Conservation (phyloP, 2,113 vertebrate species). For the Ancistrus triradiatus region DNA sequence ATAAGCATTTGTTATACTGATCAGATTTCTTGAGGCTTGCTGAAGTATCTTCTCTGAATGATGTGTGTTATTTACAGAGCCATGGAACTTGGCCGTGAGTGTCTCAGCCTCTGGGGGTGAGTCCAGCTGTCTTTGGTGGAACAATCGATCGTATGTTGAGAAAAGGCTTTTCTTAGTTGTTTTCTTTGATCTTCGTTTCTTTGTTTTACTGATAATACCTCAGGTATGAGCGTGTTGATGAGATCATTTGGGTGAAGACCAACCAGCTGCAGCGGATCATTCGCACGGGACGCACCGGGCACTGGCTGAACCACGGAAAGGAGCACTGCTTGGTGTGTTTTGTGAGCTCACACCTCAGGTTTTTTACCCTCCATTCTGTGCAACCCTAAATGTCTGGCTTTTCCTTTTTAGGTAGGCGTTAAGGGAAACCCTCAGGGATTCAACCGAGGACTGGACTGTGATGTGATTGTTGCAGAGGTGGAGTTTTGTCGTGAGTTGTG, state of each 20-base stretch:
- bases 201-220: neutral
- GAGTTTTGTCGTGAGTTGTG: neutral
- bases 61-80: slow-evolving; percentile 65
- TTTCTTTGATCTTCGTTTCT: neutral
- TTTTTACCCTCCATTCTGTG: neutral
- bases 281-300: slow-evolving; percentile 83
- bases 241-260: slow-evolving; percentile 95
- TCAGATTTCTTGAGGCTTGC: neutral
- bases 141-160: too few species aligned
- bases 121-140: slow-evolving; percentile 41
- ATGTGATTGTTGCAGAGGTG: slow-evolving; percentile 92
- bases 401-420: slow-evolving; percentile 75
- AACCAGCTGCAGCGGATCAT: slow-evolving; percentile 92
- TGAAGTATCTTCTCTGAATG: neutral
- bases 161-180: neutral
- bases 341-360: neutral
- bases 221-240: slow-evolving; percentile 86
- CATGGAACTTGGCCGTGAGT: slow-evolving; percentile 90
- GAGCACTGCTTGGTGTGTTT: slow-evolving; percentile 83
- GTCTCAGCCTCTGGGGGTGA: slow-evolving; percentile 89
- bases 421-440: slow-evolving; percentile 91
- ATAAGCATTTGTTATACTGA: too few species aligned
- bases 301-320: slow-evolving; percentile 92
- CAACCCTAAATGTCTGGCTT: neutral
- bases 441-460: slow-evolving; percentile 87